Base-by-base conservation (phyloP, 1,140 invertebrate species). In the Bacillus rossius region DNA sequence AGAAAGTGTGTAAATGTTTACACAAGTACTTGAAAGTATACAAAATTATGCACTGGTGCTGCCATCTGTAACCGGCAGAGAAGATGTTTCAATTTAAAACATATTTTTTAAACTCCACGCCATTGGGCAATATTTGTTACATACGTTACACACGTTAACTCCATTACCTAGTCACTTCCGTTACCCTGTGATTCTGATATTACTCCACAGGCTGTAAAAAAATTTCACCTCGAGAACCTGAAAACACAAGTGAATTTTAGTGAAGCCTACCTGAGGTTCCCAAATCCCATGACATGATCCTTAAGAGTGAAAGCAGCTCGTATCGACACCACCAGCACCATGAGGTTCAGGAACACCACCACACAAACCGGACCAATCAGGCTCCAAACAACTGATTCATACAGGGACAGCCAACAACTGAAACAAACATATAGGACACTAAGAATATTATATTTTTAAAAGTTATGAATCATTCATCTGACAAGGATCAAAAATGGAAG, bases 391-490 rank as follows among this genome's bases (percentile, higher is more conserved):
- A 94, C 88, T 20, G 86, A 87, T 70, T 96, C 92, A 69, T 95
- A 93, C 8, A 94, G 84, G 1, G 90, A 92, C n/a, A 97, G 77
- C 94, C 94, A 97, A 70, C 94, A 97, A 70, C 92, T 95, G 70
- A 78, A 78, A 61, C n/a, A n/a, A n/a, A n/a, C n/a, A n/a, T 52
- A 57, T 57, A 65, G 59, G 62, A 53, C n/a, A 57, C 34, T 34
- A 53, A 19, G 29, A 45, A 17, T 4, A 45, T 45, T 45, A 16
- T 16, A 8, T 22, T 45, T 10, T 13, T 40, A n/a, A 40, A 13
- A 10, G n/a, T 13, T n/a, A 40, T 13, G 10, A 41, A 41, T n/a
- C 38, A 41, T n/a, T 41, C 16, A 2, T 41, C 14, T n/a, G 16
- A 2, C 2, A 52, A 48, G 13, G 13, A 50, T 16, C 5, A 7